Evolutionary conservation across 2,888 invertebrate genomes (phyloP).

Genomic region (Hirtodrosophila duncani): DNA sequence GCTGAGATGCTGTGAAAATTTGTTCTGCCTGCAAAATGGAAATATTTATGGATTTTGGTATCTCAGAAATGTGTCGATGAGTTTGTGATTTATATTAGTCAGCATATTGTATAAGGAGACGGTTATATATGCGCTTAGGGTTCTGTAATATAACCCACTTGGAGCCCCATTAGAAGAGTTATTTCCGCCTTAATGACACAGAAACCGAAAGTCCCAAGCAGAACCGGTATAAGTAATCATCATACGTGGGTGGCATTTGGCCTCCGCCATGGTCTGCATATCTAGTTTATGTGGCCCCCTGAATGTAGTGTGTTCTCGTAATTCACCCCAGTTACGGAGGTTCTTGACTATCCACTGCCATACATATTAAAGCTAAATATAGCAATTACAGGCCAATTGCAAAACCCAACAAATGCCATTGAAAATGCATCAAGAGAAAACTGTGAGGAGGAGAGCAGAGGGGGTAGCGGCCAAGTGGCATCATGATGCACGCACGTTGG

Average conservation of each 20-base stretch:
- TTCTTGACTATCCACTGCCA: slow-evolving; percentile 54
- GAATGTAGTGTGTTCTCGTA: too few species aligned
- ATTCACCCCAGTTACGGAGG: too few species aligned
- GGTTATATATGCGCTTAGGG: too few species aligned
- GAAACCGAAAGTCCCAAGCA: slow-evolving; percentile 71
- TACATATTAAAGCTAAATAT: slow-evolving; percentile 68
- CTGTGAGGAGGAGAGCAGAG: not conserved
- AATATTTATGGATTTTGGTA: slow-evolving; percentile 42
- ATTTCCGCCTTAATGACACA: slow-evolving; percentile 66
- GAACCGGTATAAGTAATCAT: slow-evolving; percentile 13
- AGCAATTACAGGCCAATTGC: slow-evolving; percentile 67
- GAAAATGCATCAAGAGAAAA: slow-evolving; percentile 51
- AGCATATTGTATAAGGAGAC: too few species aligned
- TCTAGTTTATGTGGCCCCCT: too few species aligned
- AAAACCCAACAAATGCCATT: slow-evolving; percentile 68
- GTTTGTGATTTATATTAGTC: slow-evolving; percentile 58
- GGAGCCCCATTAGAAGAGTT: slow-evolving; percentile 38
- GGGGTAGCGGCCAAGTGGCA: not conserved
- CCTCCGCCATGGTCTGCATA: slow-evolving; percentile 20
- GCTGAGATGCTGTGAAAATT: slow-evolving; percentile 55
- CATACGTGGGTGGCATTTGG: slow-evolving; percentile 16
- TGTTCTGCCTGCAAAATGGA: slow-evolving; percentile 29
- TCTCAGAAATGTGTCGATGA: slow-evolving; percentile 57
- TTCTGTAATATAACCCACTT: slow-evolving; percentile 55
- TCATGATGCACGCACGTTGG: slow-evolving; percentile 45